Evolutionary conservation across 2,888 invertebrate genomes (phyloP), one percentile per base, ranked within the genome.

Genomic region (Eustalomyia histrio): DNA sequence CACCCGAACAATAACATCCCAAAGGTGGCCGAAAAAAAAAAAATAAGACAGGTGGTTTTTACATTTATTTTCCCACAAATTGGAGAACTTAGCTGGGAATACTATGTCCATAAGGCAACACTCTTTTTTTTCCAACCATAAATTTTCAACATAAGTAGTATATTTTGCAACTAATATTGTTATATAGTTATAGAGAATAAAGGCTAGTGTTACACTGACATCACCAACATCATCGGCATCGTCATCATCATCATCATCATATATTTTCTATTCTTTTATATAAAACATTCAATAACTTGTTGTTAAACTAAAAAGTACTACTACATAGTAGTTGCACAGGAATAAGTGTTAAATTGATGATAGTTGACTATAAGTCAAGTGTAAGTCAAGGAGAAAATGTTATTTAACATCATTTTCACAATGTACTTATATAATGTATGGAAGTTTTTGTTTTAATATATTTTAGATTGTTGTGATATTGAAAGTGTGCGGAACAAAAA

Each of bases 361-460:
- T 84, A 82, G 84, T 84, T 79, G 83, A 83, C 83, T 81, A 71
- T 82, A 84, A 85, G 85, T 85, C 85, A 84, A 85, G 84, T 84
- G 84, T 69, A 81, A 81, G 76, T 81, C 81, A 81, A 81, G 81
- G 71, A 78, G 74, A 81, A 78, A 81, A 81, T 78, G 65, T 72
- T 78, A 72, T 78, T 78, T 72, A 71, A 71, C 52, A 72, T 78
- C 52, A 47, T 47, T 47, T 47, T 47, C 6, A 47, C 43, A n/a
- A 47, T 47, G 6, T 47, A 43, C 14, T 2, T 35, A 14, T 39
- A 39, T 29, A 39, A 14, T 39, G 39, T 12, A 14, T 39, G 10
- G n/a, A 6, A 63, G 29, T 58, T n/a, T 65, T 21, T 47, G 24
- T 72, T 35, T 29, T 63, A 6, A 6, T 29, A 1, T 53, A 7